phyloP scores from a whole-genome alignment of 2,888 invertebrate species.

The Eupithecia centaureata region DNA sequence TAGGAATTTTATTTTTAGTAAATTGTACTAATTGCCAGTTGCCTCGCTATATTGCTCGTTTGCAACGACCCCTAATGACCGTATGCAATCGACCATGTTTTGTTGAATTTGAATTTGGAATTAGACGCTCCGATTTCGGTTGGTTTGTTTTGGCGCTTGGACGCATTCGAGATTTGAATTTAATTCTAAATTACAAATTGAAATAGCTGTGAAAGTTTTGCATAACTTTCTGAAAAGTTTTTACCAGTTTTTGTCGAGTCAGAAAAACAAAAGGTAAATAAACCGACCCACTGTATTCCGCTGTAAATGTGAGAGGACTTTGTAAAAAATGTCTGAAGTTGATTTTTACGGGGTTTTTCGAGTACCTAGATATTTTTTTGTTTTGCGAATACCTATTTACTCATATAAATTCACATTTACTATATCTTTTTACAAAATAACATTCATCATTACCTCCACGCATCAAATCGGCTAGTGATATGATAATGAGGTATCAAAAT shows the following conservation, averaged over 20 bases:
- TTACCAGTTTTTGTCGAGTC: not conserved
- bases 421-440: too few relatives aligned
- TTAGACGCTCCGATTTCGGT: slow-evolving; percentile 37
- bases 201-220: slow-evolving; percentile 8
- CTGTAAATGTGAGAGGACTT: not conserved
- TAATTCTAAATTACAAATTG: slow-evolving; percentile 20
- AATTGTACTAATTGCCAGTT: not conserved
- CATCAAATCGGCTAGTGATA: too few relatives aligned
- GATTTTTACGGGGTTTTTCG: too few relatives aligned
- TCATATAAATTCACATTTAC: too few relatives aligned
- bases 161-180: slow-evolving; percentile 41
- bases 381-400: too few relatives aligned
- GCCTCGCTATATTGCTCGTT: not conserved
- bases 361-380: too few relatives aligned
- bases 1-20: not conserved
- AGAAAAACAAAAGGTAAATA: not conserved
- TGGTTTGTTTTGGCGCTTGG: slow-evolving; percentile 29
- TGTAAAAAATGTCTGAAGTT: not conserved
- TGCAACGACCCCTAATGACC: slow-evolving; percentile 52
- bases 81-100: slow-evolving; percentile 49
- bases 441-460: too few relatives aligned
- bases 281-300: not conserved
- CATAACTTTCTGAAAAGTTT: slow-evolving; percentile 2
- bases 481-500: too few relatives aligned
- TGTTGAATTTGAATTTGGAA: slow-evolving; percentile 53